A percentile compares a stretch with the other conserved stretches of the same genome.
phyloP scores from a whole-genome alignment of 2,797 vertebrate genomes.

The Hybognathus amarus region DNA sequence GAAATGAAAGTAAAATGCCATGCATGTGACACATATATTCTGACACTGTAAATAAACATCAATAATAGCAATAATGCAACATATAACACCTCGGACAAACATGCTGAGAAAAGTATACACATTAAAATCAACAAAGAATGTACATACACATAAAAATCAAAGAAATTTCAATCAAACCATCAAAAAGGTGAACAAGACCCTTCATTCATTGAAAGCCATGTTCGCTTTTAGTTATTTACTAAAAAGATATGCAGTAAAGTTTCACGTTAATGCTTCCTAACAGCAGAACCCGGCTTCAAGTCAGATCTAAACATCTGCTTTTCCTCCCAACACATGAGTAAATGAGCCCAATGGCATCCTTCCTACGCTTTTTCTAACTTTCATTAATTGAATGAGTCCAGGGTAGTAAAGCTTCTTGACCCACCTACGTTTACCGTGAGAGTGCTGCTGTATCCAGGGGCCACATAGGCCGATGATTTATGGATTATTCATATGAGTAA shows the following conservation, averaged over 20 bases:
- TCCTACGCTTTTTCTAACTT: slow-evolving; percentile 80
- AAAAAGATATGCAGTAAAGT: no score
- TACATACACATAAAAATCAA: slow-evolving; percentile 25
- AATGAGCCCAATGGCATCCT: slow-evolving; percentile 89
- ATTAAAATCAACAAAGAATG: slow-evolving; percentile 51
- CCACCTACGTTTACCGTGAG: slow-evolving; percentile 75
- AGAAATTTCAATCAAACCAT: slow-evolving; percentile 38
- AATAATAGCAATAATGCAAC: slow-evolving; percentile 51
- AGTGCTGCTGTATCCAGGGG: slow-evolving; percentile 71
- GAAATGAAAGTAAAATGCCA: not conserved
- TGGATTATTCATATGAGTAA: slow-evolving; percentile 68
- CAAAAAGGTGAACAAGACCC: slow-evolving; percentile 56
- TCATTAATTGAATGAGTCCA: slow-evolving; percentile 93
- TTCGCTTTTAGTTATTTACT: slow-evolving; percentile 74
- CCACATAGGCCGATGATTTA: slow-evolving; percentile 68
- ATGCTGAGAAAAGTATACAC: not conserved
- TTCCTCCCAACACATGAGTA: slow-evolving; percentile 85
- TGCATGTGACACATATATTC: no score
- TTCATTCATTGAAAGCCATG: slow-evolving; percentile 12
- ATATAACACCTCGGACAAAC: not conserved
- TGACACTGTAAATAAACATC: slow-evolving; percentile 65
- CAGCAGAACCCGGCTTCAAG: slow-evolving; percentile 87
- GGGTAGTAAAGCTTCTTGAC: slow-evolving; percentile 77
- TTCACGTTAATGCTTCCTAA: slow-evolving; percentile 98
- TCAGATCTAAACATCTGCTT: slow-evolving; percentile 94